These are phyloP conservation scores for Melanotaenia pygmaea DNA, from an alignment of 2,797 vertebrate species.

Conservation along the genomic window DNA sequence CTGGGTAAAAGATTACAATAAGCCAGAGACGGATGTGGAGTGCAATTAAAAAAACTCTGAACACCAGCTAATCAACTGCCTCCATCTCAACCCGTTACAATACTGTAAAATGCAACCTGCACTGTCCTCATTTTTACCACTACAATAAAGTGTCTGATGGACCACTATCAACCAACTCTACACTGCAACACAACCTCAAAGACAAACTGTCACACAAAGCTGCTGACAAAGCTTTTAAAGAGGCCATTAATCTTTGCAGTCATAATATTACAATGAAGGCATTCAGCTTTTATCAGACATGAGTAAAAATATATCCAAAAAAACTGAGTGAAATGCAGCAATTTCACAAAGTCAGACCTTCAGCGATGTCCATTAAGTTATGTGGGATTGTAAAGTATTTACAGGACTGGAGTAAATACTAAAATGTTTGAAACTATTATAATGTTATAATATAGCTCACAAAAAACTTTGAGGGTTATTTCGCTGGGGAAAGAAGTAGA, in stretches of 20 bases:
- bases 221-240: slow-evolving; percentile 26
- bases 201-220: slow-evolving; percentile 61
- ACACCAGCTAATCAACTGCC: slow-evolving; percentile 12
- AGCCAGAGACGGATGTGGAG: slow-evolving; percentile 8
- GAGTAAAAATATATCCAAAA: not conserved
- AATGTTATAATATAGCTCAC: not conserved
- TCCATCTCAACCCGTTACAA: slow-evolving; percentile 14
- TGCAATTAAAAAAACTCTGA: slow-evolving; percentile 20
- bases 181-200: slow-evolving; percentile 41
- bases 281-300: not conserved
- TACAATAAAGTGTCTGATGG: slow-evolving; percentile 65
- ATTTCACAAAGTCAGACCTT: not conserved
- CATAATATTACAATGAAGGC: not conserved
- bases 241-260: slow-evolving; percentile 19
- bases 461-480: not conserved
- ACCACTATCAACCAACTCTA: slow-evolving; percentile 51
- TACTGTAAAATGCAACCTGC: slow-evolving; percentile 58
- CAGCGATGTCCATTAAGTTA: not conserved
- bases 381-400: not conserved
- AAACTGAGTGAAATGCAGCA: not conserved
- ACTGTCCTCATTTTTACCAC: slow-evolving; percentile 61
- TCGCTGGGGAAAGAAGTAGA: not conserved
- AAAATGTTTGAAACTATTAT: not conserved
- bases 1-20: slow-evolving; percentile 4
- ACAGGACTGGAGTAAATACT: not conserved